Conservation (phyloP, 2,888 invertebrate species). For the Sisyra terminalis region DNA sequence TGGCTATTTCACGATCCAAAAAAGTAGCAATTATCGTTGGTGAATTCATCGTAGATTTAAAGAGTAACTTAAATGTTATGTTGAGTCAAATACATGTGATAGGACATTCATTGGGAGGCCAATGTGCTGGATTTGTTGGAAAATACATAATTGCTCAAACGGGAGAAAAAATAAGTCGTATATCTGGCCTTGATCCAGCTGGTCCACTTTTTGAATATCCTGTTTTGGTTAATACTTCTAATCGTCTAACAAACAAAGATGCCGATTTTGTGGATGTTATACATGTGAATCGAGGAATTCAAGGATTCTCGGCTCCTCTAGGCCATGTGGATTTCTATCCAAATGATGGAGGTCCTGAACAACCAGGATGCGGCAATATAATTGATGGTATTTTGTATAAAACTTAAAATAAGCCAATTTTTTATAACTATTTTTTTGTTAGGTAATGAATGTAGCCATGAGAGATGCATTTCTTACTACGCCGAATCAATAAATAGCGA, state of each 20-base stretch:
- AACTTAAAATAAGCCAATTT: neutral
- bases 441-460: no score
- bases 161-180: no score
- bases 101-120: no score
- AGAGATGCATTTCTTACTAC: no score
- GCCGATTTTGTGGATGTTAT: slow-evolving; percentile 27
- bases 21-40: no score
- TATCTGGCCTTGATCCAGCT: slow-evolving; percentile 3
- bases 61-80: no score
- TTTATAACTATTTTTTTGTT: slow-evolving; percentile 12
- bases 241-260: slow-evolving; percentile 17
- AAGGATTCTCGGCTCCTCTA: slow-evolving; percentile 22
- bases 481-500: no score
- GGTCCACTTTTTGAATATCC: slow-evolving; percentile 4
- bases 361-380: slow-evolving; percentile 23
- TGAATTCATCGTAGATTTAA: no score
- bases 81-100: no score
- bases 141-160: no score
- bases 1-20: no score
- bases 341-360: slow-evolving; percentile 25
- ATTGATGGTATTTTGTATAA: slow-evolving; percentile 1
- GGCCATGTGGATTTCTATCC: slow-evolving; percentile 28
- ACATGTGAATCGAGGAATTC: slow-evolving; percentile 25
- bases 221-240: neutral
- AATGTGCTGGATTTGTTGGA: no score